Percentiles rank a stretch among this genome's conserved stretches.
Evolutionary conservation across 1,140 invertebrate species (phyloP).

Genomic region (Euwallacea similis): DNA sequence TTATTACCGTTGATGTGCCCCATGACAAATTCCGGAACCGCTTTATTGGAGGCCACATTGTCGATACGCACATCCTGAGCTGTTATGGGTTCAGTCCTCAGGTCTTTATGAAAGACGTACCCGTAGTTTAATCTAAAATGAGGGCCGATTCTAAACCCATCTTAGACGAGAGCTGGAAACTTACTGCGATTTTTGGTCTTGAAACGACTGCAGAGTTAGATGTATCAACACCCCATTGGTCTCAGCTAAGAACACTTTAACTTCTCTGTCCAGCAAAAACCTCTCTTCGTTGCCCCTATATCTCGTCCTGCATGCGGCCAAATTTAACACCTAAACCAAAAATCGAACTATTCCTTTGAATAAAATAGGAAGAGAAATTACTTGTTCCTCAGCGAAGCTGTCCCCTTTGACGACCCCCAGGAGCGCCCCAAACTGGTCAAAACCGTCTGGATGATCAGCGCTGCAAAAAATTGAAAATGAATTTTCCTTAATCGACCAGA

Average conservation of each 20-base stretch:
- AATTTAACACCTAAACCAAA: conserved; percentile 38
- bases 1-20: conserved; percentile 44
- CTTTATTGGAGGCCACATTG: conserved; percentile 38
- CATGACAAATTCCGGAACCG: conserved; percentile 39
- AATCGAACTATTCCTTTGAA: not conserved
- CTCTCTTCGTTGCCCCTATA: conserved; percentile 37
- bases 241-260: conserved; percentile 41
- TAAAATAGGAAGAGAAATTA: conserved; percentile 3
- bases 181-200: conserved; percentile 44
- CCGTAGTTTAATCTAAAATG: conserved; percentile 48
- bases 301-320: conserved; percentile 41
- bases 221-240: conserved; percentile 43
- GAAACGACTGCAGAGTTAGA: conserved; percentile 40
- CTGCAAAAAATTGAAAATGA: conserved; percentile 23
- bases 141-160: not conserved
- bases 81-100: conserved; percentile 40
- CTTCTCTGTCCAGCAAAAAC: conserved; percentile 33
- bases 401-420: conserved; percentile 41
- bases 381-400: conserved; percentile 36
- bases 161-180: conserved; percentile 1
- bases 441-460: conserved; percentile 38
- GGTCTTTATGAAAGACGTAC: conserved; percentile 41
- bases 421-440: conserved; percentile 47
- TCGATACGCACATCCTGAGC: conserved; percentile 44
- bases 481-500: not conserved